A percentile compares a stretch with the other conserved stretches of the same genome.
Conservation (phyloP, 2,888 invertebrate species). For the Acleris holmiana region DNA sequence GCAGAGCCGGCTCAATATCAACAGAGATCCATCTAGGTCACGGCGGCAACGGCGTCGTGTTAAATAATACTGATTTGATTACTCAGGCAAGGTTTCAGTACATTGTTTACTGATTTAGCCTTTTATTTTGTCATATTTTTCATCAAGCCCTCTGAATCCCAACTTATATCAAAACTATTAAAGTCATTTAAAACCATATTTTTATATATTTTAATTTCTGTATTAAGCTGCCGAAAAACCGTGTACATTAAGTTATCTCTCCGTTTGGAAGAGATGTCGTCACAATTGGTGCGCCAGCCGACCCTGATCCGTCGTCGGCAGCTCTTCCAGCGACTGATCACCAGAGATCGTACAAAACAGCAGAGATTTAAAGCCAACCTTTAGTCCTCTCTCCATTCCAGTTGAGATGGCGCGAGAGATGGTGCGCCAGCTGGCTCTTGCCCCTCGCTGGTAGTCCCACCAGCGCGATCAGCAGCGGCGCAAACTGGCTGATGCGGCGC, state of each 20-base stretch:
- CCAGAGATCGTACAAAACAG: not conserved
- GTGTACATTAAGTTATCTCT: no score
- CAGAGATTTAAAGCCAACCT: conserved; percentile 77
- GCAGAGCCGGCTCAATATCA: conserved; percentile 39
- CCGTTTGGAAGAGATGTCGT: no score
- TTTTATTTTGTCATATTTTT: not conserved
- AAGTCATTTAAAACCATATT: no score
- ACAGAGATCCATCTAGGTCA: conserved; percentile 57
- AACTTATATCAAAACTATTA: no score
- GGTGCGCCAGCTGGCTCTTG: conserved; percentile 95
- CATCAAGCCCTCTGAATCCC: no score
- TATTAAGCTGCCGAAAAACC: no score
- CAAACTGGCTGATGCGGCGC: conserved; percentile 76
- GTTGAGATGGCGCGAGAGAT: conserved; percentile 93
- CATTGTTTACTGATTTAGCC: not conserved
- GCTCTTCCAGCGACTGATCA: no score
- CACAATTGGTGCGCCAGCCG: no score
- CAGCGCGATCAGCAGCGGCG: conserved; percentile 93
- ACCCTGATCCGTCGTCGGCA: no score
- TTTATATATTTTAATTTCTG: no score
- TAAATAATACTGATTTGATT: conserved; percentile 24
- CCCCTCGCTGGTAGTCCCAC: conserved; percentile 96
- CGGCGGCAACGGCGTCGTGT: conserved; percentile 44
- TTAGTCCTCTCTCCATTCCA: conserved; percentile 95
- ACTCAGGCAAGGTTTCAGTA: conserved; percentile 4